Conservation (phyloP, 2,888 invertebrate species). For the Lagria hirta region DNA sequence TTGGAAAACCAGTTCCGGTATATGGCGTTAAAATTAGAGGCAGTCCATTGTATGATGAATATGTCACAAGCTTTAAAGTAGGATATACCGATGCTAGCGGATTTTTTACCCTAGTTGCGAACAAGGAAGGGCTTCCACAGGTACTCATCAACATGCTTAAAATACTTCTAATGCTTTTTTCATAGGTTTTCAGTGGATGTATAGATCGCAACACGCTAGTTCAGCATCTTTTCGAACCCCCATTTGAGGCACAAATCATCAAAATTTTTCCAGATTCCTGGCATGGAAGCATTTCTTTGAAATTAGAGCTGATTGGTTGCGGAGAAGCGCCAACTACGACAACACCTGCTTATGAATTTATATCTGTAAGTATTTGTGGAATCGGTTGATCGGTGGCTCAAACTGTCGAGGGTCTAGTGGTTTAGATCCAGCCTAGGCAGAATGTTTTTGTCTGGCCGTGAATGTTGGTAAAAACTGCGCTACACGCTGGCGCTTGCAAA, state of each 20-base stretch:
- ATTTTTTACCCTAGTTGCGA: conserved; percentile 50
- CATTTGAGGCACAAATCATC: conserved; percentile 74
- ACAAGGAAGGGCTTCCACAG: conserved; percentile 54
- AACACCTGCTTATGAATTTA: conserved; percentile 24
- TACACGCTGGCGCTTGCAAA: too few relatives aligned
- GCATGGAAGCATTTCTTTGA: conserved; percentile 65
- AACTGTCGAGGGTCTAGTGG: too few relatives aligned
- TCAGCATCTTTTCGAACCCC: conserved; percentile 67
- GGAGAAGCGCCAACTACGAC: conserved; percentile 37
- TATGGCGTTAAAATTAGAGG: conserved; percentile 77
- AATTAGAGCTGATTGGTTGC: conserved; percentile 78
- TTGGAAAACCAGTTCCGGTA: conserved; percentile 66
- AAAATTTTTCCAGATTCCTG: conserved; percentile 75
- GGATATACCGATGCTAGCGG: conserved; percentile 67
- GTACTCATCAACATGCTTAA: conserved; percentile 45
- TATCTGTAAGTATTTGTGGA: conserved; percentile 29
- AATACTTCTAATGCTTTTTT: too few relatives aligned
- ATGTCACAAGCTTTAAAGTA: conserved; percentile 76
- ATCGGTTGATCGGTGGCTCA: too few relatives aligned
- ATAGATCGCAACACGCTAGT: conserved; percentile 48
- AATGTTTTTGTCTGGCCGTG: too few relatives aligned
- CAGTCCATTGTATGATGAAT: conserved; percentile 67
- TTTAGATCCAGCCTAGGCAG: too few relatives aligned
- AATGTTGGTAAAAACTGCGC: too few relatives aligned
- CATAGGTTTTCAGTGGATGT: conserved; percentile 64